phyloP scores from a whole-genome alignment of 2,888 invertebrate genomes.

The Tipula vernalis region DNA sequence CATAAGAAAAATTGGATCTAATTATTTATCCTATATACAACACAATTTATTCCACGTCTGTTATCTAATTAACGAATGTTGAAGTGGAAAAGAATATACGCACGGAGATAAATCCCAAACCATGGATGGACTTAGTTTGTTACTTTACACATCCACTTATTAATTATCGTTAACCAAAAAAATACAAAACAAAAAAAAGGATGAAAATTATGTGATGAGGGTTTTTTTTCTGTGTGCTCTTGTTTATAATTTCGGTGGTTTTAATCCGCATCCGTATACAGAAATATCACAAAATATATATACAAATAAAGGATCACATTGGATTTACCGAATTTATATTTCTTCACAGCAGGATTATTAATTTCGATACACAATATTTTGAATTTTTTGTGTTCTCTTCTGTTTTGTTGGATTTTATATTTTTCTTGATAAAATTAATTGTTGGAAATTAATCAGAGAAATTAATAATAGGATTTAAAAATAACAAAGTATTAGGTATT shows the following conservation, averaged over 20 bases:
- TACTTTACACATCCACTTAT: slow-evolving; percentile 4
- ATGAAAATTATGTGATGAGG: slow-evolving; percentile 1
- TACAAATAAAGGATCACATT: not conserved
- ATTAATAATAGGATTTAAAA: slow-evolving; percentile 4
- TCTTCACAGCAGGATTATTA: slow-evolving; percentile 4
- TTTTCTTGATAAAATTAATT: not conserved
- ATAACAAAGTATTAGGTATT: not conserved
- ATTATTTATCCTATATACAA: not conserved
- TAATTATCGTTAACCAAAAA: not conserved
- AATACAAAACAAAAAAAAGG: not conserved
- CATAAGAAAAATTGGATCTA: not conserved
- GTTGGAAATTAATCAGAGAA: not conserved
- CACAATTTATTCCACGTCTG: not conserved
- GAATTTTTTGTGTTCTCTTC: not conserved
- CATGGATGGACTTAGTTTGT: not conserved
- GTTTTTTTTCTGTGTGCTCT: not conserved
- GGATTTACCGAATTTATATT: not conserved
- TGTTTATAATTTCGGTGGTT: not conserved
- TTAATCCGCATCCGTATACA: not conserved
- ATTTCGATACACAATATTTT: slow-evolving; percentile 4
- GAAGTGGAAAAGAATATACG: not conserved
- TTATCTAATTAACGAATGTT: slow-evolving; percentile 4
- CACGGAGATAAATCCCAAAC: not conserved
- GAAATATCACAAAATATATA: not conserved
- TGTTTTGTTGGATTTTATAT: not conserved